Evolutionary conservation across 2,113 vertebrate genomes (phyloP).

Genomic region (Stercorarius parasiticus): DNA sequence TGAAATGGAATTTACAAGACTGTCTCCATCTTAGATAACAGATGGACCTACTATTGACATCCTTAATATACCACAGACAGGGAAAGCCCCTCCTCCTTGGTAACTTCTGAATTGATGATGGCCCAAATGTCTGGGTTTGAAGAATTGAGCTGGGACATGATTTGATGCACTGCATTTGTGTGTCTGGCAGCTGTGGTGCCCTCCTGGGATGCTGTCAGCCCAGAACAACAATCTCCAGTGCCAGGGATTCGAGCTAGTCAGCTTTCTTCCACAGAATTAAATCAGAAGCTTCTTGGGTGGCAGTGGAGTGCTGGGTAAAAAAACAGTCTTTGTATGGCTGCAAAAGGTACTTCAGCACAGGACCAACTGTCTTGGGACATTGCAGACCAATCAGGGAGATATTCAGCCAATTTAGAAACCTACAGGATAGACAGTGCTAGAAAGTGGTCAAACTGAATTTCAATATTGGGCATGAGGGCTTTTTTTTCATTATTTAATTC

Average conservation of each 20-base stretch:
- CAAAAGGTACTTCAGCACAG: neutral
- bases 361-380: neutral
- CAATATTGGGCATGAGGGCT: rapidly evolving
- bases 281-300: neutral
- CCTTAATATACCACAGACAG: neutral
- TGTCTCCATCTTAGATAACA: neutral
- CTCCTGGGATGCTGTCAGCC: rapidly evolving
- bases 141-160: neutral
- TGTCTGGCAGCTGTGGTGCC: neutral
- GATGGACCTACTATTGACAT: neutral
- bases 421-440: neutral
- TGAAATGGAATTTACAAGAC: neutral
- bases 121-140: neutral
- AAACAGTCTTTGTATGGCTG: neutral
- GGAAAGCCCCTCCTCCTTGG: neutral
- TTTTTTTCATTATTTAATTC: neutral
- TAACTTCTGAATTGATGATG: neutral
- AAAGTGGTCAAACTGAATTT: neutral
- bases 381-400: neutral
- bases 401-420: neutral
- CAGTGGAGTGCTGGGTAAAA: neutral
- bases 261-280: neutral
- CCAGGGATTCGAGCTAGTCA: neutral
- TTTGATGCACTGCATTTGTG: neutral
- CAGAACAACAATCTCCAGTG: rapidly evolving